Evolutionary conservation across 1,140 invertebrate genomes (phyloP).

Genomic region (Diachasma alloeum): DNA sequence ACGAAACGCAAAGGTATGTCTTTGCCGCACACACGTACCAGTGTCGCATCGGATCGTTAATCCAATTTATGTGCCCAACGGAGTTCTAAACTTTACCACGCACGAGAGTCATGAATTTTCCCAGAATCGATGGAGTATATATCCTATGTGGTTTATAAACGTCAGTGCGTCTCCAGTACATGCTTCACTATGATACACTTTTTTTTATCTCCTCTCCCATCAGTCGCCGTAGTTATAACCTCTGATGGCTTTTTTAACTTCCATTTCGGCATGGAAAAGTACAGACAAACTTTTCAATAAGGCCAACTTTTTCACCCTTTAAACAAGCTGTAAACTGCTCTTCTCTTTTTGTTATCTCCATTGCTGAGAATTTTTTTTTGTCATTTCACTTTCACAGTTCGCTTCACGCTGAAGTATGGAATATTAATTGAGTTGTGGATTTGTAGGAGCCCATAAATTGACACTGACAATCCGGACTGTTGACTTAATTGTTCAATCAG

Average conservation of each 20-base stretch:
- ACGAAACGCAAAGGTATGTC: too few species aligned
- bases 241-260: not conserved
- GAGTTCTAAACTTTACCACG: not conserved
- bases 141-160: not conserved
- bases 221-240: not conserved
- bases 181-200: not conserved
- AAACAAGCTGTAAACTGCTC: not conserved
- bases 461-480: too few species aligned
- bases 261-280: not conserved
- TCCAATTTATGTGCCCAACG: not conserved
- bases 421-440: not conserved
- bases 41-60: not conserved
- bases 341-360: not conserved
- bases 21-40: too few species aligned
- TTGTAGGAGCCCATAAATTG: not conserved
- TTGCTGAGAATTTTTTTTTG: not conserved
- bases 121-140: not conserved
- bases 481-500: too few species aligned
- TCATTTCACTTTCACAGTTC: not conserved
- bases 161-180: not conserved
- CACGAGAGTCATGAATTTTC: not conserved
- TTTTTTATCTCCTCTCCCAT: not conserved
- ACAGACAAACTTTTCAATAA: not conserved
- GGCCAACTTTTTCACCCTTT: not conserved
- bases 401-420: not conserved